Evolutionary conservation across 2,797 vertebrate species (phyloP), one percentile per base, ranked within the genome.

Genomic region (Sitta carolinensis): DNA sequence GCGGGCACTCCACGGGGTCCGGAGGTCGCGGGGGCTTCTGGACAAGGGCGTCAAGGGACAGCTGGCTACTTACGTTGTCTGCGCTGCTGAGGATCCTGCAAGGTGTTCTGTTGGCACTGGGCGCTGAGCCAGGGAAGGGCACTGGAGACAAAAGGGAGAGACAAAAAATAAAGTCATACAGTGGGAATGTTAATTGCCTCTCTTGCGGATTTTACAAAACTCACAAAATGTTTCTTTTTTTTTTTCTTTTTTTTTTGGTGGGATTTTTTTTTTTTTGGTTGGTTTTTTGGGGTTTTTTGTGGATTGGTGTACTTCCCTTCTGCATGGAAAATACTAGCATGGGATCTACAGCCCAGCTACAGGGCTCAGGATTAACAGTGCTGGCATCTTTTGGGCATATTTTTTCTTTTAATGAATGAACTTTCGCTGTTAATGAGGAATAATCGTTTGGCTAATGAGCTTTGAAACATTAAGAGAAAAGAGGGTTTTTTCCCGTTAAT

Each of bases 371-470:
- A 98, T 98, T 98, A 98, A 97, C 96, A 91, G 89, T 95, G 87
- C 97, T 99, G 98, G 98, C 98, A 99, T 99, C 98, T 98, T 99
- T 98, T 97, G 97, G 98, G 98, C 98, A 99, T 98, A 97, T 98
- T 97, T 97, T 97, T 97, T 96, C 96, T 98, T 97, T 98, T 97
- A 98, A 98, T 97, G 97, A 98, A 98, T 97, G 94, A 97, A 97
- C 97, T 97, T 98, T 97, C 77, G 97, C 97, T 98, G 98, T 98
- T 98, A 98, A 97, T 97, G 98, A 98, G 98, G 98, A 99, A 98
- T 98, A 98, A 99, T 99, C 98, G 97, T 98, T 98, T 98, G 98
- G 98, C 98, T 99, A 99, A 99, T 99, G 98, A 99, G 99, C 98
- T 98, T 98, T 98, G 98, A 98, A 99, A 99, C 98, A 99, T 99